phyloP scores from a whole-genome alignment of 2,797 vertebrate species.

The Micromesistius poutassou region DNA sequence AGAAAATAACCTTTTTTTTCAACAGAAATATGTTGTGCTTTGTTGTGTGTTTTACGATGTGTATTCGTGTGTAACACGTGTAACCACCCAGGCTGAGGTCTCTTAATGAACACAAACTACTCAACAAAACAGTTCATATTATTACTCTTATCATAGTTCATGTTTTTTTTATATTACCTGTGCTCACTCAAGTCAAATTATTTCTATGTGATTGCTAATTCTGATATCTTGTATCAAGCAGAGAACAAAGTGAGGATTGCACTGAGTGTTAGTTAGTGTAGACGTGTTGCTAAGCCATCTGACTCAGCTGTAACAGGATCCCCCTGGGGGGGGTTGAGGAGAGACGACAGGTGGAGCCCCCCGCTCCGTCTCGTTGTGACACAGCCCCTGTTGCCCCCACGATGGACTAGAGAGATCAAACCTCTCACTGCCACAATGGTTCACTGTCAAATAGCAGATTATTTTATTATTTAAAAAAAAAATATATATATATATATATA shows the following conservation, averaged over 20 bases:
- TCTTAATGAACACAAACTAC: too few species aligned
- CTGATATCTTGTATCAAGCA: too few species aligned
- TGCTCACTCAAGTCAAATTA: neutral
- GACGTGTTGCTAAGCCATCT: slow-evolving; percentile 31
- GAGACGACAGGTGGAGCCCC: slow-evolving; percentile 51
- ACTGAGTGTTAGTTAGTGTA: slow-evolving; percentile 1
- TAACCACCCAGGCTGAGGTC: too few species aligned
- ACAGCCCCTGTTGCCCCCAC: slow-evolving; percentile 5
- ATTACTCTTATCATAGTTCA: neutral
- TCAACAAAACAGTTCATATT: neutral
- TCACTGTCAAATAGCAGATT: neutral
- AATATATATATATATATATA: too few species aligned
- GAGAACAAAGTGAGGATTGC: neutral
- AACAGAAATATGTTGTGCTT: too few species aligned
- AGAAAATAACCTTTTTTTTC: too few species aligned
- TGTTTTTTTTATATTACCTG: neutral
- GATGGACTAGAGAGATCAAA: slow-evolving; percentile 3
- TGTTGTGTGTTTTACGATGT: too few species aligned
- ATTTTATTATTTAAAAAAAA: neutral
- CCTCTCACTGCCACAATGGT: neutral
- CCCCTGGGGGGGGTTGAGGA: slow-evolving; percentile 39
- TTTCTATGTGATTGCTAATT: too few species aligned
- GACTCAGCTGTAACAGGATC: slow-evolving; percentile 57
- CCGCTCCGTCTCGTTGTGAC: neutral
- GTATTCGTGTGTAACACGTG: too few species aligned